These are phyloP conservation scores for Falcunculus frontatus DNA, from an alignment of 2,113 vertebrate genomes.

Conservation along the genomic window DNA sequence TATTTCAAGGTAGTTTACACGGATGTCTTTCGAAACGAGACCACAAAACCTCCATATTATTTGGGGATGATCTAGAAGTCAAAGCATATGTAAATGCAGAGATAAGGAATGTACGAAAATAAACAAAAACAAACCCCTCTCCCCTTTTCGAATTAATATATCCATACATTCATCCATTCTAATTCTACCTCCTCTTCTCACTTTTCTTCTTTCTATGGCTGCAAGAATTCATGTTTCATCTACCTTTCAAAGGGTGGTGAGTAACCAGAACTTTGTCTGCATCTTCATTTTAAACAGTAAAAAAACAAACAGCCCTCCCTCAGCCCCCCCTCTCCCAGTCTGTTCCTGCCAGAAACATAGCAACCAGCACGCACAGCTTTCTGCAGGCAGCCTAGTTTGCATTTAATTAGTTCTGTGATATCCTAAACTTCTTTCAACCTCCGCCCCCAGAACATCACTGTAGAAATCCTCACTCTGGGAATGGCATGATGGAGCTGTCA, in stretches of 20 bases:
- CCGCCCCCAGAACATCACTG: slow-evolving; percentile 31
- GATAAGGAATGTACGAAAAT: slow-evolving; percentile 2
- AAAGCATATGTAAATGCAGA: not conserved
- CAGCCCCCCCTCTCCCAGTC: slow-evolving; percentile 20
- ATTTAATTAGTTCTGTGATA: slow-evolving; percentile 68
- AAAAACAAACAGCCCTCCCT: slow-evolving; percentile 41
- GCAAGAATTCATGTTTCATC: slow-evolving; percentile 38
- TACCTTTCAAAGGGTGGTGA: slow-evolving; percentile 58
- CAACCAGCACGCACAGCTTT: slow-evolving; percentile 51
- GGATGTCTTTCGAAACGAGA: slow-evolving; percentile 26
- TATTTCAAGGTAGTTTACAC: slow-evolving; percentile 32
- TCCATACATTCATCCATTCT: not conserved
- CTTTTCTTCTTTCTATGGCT: not conserved
- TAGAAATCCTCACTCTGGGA: slow-evolving; percentile 49
- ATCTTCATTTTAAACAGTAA: slow-evolving; percentile 51
- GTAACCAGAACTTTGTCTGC: slow-evolving; percentile 55
- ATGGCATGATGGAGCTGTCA: slow-evolving; percentile 48
- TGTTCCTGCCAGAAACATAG: slow-evolving; percentile 57
- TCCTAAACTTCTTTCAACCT: slow-evolving; percentile 61
- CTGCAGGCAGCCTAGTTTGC: slow-evolving; percentile 63
- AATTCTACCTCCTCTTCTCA: not conserved
- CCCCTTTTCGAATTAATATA: not conserved
- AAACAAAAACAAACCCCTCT: slow-evolving; percentile 20
- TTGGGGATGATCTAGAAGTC: slow-evolving; percentile 18
- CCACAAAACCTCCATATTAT: slow-evolving; percentile 31